Percentiles rank a stretch among this genome's conserved stretches.
phyloP scores from a whole-genome alignment of 2,797 vertebrate genomes.

The Danio kyathit region DNA sequence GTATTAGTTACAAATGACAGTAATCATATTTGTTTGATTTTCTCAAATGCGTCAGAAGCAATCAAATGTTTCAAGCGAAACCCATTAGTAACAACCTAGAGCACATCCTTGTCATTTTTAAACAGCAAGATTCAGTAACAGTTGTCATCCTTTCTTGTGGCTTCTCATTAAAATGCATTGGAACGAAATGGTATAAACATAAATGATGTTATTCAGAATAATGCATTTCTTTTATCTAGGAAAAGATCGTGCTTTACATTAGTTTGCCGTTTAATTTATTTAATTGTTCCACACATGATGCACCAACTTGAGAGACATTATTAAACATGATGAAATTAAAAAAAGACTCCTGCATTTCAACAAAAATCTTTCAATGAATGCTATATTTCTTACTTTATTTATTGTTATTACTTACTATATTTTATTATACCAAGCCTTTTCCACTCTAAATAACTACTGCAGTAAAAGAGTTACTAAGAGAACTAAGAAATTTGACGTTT shows the following conservation, averaged over 20 bases:
- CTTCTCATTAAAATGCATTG: constrained; percentile 20
- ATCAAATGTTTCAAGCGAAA: constrained; percentile 79
- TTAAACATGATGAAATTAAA: neutral
- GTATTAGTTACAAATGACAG: constrained; percentile 80
- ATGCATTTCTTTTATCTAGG: too few species aligned
- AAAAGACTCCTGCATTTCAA: too few species aligned
- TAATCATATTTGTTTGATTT: constrained; percentile 79
- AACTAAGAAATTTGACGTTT: neutral
- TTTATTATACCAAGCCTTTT: too few species aligned
- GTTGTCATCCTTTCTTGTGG: constrained; percentile 41
- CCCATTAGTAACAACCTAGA: constrained; percentile 70
- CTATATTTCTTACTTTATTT: too few species aligned
- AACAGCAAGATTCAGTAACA: constrained; percentile 70
- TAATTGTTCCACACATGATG: neutral
- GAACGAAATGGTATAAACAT: constrained; percentile 17
- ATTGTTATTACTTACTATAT: too few species aligned
- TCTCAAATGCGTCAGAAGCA: constrained; percentile 75
- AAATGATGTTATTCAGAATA: neutral
- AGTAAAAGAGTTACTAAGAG: too few species aligned
- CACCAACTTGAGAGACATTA: too few species aligned
- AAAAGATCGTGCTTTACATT: neutral
- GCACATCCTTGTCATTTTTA: constrained; percentile 71
- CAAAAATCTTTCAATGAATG: too few species aligned
- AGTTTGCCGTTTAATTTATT: neutral
- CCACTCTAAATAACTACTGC: too few species aligned